A percentile compares a stretch with the other conserved stretches of the same genome.
These are phyloP conservation scores for Murina feae DNA, from an alignment of 2,113 vertebrate genomes.

Conservation along the genomic window DNA sequence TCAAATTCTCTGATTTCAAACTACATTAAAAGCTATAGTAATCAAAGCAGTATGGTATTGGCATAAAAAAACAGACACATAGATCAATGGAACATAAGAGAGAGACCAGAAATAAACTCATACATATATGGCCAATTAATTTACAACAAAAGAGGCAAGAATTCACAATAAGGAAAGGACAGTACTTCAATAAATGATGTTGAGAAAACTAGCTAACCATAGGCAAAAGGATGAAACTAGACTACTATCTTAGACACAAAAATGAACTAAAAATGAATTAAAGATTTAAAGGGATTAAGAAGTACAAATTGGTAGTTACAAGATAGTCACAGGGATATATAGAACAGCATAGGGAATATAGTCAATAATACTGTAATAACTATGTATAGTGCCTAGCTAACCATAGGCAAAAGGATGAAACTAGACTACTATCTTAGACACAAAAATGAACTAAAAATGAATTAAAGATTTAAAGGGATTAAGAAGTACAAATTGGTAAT, in stretches of 20 bases:
- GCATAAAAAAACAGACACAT: not conserved
- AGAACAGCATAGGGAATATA: not conserved
- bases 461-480: not conserved
- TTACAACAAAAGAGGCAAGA: not conserved
- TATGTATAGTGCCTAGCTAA: not conserved
- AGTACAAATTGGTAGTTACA: not conserved
- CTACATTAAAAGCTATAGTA: not conserved
- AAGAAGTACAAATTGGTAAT: not conserved
- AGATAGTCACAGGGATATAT: not conserved
- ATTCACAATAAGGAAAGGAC: not conserved
- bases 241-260: not conserved
- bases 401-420: not conserved
- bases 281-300: not conserved
- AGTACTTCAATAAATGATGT: not conserved
- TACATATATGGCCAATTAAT: not conserved
- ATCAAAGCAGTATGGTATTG: not conserved
- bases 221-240: not conserved
- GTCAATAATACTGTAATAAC: not conserved
- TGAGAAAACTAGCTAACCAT: not conserved
- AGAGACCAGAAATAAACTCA: not conserved
- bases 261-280: not conserved
- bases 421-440: not conserved
- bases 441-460: not conserved
- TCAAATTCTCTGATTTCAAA: not conserved
- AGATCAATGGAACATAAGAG: not conserved